Base-by-base conservation (phyloP, 2,797 vertebrate species). In the Molossus molossus region DNA sequence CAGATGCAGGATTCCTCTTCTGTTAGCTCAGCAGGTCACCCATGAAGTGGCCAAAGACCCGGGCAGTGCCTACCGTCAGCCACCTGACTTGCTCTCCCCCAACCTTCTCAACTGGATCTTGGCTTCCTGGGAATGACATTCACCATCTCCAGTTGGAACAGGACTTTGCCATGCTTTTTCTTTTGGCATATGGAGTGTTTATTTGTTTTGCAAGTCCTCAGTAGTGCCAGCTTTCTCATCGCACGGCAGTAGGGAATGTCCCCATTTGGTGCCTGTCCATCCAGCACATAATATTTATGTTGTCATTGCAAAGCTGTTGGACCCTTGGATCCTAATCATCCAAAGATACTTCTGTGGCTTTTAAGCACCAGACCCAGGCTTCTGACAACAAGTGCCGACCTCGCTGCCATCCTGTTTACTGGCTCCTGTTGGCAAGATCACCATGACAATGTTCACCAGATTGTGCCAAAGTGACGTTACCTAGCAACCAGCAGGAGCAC, bases 191-290 rank as follows among this genome's bases (percentile, higher is more conserved):
- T 79, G 92, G 91, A 87, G 57, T 98, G 94, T 98, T 98, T 97
- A 87, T 97, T 97, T 98, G 97, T 98, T 98, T 98, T 97, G 97
- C 97, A 98, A 97, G 97, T 97, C 84, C 82, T 95, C 94, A 96
- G 95, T 96, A 97, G 94, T 95, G 96, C 97, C 98, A 98, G 97
- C 96, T 98, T 98, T 98, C 95, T 97, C 95, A 96, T 97, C 96
- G 91, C 95, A 96, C 85, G 0, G 57, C 97, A 97, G 87, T 94
- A 96, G 93, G 21, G 96, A 96, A 96, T 91, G 90, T 98, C 98
- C 90, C 73, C 77, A 97, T 2, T 96, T 98, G 98, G 97, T 98
- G 95, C 94, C 81, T 96, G 98, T 96, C 96, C 37, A 94, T 98
- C 97, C 97, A 97, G 96, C 96, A 95, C 90, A 97, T 92, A 96